Evolutionary conservation across 2,113 vertebrate genomes (phyloP).

Genomic region (Ondatra zibethicus): DNA sequence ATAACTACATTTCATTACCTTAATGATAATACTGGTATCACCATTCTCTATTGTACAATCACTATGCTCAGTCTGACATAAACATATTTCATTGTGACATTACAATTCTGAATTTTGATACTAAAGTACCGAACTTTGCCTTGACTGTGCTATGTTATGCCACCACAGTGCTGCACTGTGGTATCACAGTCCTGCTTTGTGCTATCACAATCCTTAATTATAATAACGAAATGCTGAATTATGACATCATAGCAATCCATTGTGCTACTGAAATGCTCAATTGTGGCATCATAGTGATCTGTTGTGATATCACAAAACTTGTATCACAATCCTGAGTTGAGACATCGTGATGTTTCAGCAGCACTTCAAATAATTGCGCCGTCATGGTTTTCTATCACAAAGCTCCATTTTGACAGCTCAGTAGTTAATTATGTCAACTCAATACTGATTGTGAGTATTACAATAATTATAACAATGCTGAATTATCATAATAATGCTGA

Average conservation of each 20-base stretch:
- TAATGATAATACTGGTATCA: not conserved
- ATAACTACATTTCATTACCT: not conserved
- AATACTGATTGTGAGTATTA: not conserved
- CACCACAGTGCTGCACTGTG: not conserved
- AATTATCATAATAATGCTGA: not conserved
- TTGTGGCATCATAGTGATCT: not conserved
- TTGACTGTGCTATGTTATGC: not conserved
- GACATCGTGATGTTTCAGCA: not conserved
- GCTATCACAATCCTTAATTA: too few relatives aligned
- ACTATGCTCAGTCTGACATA: not conserved
- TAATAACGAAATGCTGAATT: not conserved
- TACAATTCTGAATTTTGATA: not conserved
- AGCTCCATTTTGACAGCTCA: not conserved
- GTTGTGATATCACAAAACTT: not conserved
- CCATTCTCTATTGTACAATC: not conserved
- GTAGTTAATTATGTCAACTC: not conserved
- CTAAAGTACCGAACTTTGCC: not conserved
- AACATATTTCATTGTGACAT: not conserved
- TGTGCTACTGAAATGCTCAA: not conserved
- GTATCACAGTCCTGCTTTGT: not conserved
- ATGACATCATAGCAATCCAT: not conserved
- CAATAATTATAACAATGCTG: too few relatives aligned
- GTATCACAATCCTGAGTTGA: not conserved
- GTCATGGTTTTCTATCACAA: not conserved
- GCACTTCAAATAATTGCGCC: not conserved